Evolutionary conservation across 2,113 vertebrate genomes (phyloP).

Genomic region (Sardina pilchardus): DNA sequence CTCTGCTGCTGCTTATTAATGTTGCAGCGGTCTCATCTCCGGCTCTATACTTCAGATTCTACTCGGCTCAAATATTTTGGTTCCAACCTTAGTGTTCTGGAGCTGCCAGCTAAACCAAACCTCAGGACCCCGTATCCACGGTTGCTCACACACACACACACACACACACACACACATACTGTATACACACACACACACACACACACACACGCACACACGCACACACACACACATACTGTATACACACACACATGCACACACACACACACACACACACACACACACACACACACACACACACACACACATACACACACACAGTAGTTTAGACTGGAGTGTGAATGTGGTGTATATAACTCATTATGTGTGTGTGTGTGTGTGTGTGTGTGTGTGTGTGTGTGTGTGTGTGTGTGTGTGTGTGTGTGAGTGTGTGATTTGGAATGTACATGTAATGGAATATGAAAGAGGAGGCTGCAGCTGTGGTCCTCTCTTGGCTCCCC

Average conservation of each 20-base stretch:
- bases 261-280: background rate
- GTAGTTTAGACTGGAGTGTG: too few relatives aligned
- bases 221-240: conserved; percentile 1
- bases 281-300: background rate
- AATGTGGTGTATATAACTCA: too few relatives aligned
- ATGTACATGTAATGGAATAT: too few relatives aligned
- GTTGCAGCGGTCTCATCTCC: background rate
- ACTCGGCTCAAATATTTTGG: too few relatives aligned
- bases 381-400: background rate
- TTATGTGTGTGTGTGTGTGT: too few relatives aligned
- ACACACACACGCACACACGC: background rate
- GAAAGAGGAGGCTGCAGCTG: too few relatives aligned
- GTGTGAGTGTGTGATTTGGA: too few relatives aligned
- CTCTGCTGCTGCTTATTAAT: conserved; percentile 44
- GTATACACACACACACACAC: background rate
- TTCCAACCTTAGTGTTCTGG: conserved; percentile 8
- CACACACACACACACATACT: too few relatives aligned
- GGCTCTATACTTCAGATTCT: too few relatives aligned
- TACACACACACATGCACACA: background rate
- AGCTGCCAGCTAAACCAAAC: conserved; percentile 36
- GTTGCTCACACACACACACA: too few relatives aligned
- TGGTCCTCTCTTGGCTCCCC: background rate
- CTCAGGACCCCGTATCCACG: background rate
- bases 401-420: too few relatives aligned
- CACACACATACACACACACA: too few relatives aligned